Percentiles rank a stretch among this genome's conserved stretches.
These are phyloP conservation scores for Pyrrhosoma nymphula DNA, from an alignment of 2,888 invertebrate genomes.

Conservation along the genomic window DNA sequence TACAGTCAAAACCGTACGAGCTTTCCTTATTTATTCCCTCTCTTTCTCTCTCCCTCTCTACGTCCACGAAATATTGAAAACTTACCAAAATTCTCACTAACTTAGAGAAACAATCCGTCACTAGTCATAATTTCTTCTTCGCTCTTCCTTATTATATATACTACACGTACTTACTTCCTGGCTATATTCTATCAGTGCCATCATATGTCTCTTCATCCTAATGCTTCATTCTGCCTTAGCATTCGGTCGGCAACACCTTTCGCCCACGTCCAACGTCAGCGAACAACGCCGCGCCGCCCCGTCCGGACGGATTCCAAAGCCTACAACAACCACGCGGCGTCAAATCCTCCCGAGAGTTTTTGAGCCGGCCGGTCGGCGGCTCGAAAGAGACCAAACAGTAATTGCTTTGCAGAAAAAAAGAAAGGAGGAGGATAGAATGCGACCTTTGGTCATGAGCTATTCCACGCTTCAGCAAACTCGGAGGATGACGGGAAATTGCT, in stretches of 20 bases:
- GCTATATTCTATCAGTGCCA: too few relatives aligned
- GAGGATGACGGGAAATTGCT: slow-evolving; percentile 31
- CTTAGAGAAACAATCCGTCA: too few relatives aligned
- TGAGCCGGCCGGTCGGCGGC: background rate
- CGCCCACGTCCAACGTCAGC: background rate
- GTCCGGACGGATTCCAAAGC: background rate
- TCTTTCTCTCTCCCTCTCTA: background rate
- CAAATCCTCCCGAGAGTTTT: slow-evolving; percentile 6
- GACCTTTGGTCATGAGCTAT: slow-evolving; percentile 39
- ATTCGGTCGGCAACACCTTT: background rate
- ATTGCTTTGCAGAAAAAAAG: slow-evolving; percentile 9
- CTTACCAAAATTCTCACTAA: too few relatives aligned
- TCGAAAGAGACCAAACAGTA: background rate
- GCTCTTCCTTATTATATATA: too few relatives aligned
- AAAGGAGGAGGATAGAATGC: background rate
- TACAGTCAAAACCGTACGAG: too few relatives aligned
- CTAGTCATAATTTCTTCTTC: too few relatives aligned
- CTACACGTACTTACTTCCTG: too few relatives aligned
- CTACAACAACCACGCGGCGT: background rate
- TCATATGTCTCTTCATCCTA: background rate
- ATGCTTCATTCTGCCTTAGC: background rate
- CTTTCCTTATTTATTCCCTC: background rate
- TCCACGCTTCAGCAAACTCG: slow-evolving; percentile 30
- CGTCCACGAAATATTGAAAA: too few relatives aligned
- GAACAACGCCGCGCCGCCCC: background rate